Evolutionary conservation across 2,113 vertebrate species (phyloP).

Genomic region (Chrysemys picta): DNA sequence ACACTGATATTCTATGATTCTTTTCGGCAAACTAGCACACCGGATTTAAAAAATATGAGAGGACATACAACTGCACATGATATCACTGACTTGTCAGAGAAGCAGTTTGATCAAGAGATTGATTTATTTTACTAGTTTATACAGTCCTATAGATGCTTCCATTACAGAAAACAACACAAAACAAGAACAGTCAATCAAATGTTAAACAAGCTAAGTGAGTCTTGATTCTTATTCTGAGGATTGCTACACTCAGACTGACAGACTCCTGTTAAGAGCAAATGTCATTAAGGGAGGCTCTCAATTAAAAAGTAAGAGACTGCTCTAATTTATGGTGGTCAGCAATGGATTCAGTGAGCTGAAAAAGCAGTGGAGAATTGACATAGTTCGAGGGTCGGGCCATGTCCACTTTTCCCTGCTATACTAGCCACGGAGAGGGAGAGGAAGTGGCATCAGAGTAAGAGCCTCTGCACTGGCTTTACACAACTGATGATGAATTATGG

Average conservation of each 20-base stretch:
- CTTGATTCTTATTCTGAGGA: too few relatives aligned
- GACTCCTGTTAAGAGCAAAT: not conserved
- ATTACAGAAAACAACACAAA: not conserved
- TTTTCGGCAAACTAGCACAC: not conserved
- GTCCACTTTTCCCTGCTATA: not conserved
- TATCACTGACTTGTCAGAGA: not conserved
- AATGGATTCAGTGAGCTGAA: not conserved
- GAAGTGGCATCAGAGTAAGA: not conserved
- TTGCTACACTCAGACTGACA: too few relatives aligned
- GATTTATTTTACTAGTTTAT: not conserved
- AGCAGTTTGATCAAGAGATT: not conserved
- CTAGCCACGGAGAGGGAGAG: not conserved
- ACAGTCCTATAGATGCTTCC: not conserved
- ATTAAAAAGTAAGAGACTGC: not conserved
- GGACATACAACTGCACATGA: not conserved
- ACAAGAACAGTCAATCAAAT: not conserved
- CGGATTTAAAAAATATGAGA: not conserved
- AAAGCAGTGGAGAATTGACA: not conserved
- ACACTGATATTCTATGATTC: too few relatives aligned
- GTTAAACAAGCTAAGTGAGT: not conserved
- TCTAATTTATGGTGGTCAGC: not conserved
- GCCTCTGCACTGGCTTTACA: not conserved
- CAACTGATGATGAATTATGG: accelerated
- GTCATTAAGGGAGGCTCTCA: not conserved
- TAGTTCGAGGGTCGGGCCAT: accelerated